These are phyloP conservation scores for Dryococelus australis DNA, from an alignment of 2,888 invertebrate species.

Conservation along the genomic window DNA sequence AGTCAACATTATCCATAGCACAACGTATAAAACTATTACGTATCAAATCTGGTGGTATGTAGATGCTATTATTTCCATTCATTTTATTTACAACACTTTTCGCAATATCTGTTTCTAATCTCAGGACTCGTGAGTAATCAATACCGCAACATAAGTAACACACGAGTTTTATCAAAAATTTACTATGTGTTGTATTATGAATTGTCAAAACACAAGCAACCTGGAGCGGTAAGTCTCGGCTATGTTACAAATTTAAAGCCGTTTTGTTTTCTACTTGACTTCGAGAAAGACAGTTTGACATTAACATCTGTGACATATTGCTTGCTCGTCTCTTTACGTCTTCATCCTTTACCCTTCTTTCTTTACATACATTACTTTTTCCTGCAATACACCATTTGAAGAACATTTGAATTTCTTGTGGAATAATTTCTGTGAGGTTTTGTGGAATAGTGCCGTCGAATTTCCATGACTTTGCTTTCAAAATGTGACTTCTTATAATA, in stretches of 20 bases:
- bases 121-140: not conserved
- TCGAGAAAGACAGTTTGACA: constrained; percentile 2
- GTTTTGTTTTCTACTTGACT: not conserved
- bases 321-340: not conserved
- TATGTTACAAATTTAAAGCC: not conserved
- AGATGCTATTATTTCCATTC: not conserved
- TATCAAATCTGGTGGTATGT: constrained; percentile 25
- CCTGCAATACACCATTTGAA: not conserved
- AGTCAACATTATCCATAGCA: constrained; percentile 17
- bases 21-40: constrained; percentile 12
- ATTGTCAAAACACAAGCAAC: not conserved
- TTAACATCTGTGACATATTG: not conserved
- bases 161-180: not conserved
- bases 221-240: not conserved
- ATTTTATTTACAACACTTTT: no score
- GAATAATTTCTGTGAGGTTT: not conserved
- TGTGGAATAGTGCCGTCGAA: not conserved
- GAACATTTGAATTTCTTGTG: not conserved
- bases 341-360: not conserved
- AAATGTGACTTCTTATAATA: not conserved
- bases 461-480: not conserved
- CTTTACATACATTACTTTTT: not conserved
- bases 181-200: not conserved
- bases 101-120: constrained; percentile 18
- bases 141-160: not conserved